phyloP scores from a whole-genome alignment of 2,888 invertebrate genomes.

The Cerastoderma edule region DNA sequence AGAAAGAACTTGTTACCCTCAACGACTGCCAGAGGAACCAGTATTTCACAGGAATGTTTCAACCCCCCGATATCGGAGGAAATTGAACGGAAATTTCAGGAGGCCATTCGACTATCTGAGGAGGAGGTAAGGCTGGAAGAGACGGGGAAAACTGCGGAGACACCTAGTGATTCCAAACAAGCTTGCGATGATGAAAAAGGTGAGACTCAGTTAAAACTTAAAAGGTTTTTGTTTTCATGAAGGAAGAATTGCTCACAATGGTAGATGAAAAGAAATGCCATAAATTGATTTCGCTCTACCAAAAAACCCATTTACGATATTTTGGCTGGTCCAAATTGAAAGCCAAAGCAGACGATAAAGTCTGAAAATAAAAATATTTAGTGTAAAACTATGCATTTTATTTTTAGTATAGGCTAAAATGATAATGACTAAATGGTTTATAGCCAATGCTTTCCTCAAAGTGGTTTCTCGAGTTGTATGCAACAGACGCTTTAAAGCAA shows the following conservation, averaged over 20 bases:
- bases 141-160: background rate
- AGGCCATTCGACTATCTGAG: constrained; percentile 28
- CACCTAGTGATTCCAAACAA: background rate
- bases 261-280: too few relatives aligned
- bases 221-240: background rate
- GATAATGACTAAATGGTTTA: too few relatives aligned
- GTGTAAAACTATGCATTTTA: too few relatives aligned
- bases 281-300: too few relatives aligned
- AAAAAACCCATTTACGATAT: background rate
- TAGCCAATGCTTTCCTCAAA: too few relatives aligned
- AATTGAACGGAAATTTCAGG: constrained; percentile 41
- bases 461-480: too few relatives aligned
- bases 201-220: background rate
- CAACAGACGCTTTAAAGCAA: too few relatives aligned
- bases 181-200: background rate
- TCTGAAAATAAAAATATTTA: too few relatives aligned
- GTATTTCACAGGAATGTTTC: constrained; percentile 3
- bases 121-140: background rate
- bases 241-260: too few relatives aligned
- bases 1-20: constrained; percentile 40
- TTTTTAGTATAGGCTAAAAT: too few relatives aligned
- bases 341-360: too few relatives aligned
- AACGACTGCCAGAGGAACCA: constrained; percentile 11
- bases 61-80: constrained; percentile 20
- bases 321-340: too few relatives aligned